Evolutionary conservation across 1,140 invertebrate genomes (phyloP), one percentile per base, ranked within the genome.

Genomic region (Adelges cooleyi): DNA sequence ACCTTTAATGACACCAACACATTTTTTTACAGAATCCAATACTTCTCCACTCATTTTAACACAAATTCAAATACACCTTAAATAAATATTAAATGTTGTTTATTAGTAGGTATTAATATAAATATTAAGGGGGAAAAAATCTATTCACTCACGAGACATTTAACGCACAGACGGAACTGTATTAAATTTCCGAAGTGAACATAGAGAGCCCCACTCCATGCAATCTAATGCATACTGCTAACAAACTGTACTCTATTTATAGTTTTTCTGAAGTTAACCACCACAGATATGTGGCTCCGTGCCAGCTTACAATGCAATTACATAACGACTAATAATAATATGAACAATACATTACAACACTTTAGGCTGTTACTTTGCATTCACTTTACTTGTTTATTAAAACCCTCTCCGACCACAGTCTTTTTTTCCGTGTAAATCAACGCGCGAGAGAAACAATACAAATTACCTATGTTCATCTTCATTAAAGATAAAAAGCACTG

Each of bases 21-120:
- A 91, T 77, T 90, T 90, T 74, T 86, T 83, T 49, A 92, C 86
- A 67, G 82, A 79, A 68, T 90, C 88, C 56, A 87, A 83, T 70
- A 90, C 76, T 70, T 79, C 79, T 71, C 48, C 42, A 11, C 22
- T 20, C 66, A 67, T 67, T 3, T 65, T 40, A 20, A 44, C 3
- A 5, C 1, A 54, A 0, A 23, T 38, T 15, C 2, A 23, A 9
- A 38, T 3, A 6, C 2, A 40, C 5, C 15, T 22, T n/a, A 52
- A 38, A 8, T 10, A 8, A 17, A 18, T n/a, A n/a, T n/a, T n/a
- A n/a, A n/a, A n/a, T n/a, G n/a, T n/a, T n/a, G n/a, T n/a, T n/a
- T n/a, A n/a, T n/a, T 15, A 20, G 2, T 20, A 36, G 10, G 23
- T n/a, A 44, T 17, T 15, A 1, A 44, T 18, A 18, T 6, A 38